These are phyloP conservation scores for Drosophila lini DNA, from an alignment of 1,140 invertebrate species.

Conservation along the genomic window DNA sequence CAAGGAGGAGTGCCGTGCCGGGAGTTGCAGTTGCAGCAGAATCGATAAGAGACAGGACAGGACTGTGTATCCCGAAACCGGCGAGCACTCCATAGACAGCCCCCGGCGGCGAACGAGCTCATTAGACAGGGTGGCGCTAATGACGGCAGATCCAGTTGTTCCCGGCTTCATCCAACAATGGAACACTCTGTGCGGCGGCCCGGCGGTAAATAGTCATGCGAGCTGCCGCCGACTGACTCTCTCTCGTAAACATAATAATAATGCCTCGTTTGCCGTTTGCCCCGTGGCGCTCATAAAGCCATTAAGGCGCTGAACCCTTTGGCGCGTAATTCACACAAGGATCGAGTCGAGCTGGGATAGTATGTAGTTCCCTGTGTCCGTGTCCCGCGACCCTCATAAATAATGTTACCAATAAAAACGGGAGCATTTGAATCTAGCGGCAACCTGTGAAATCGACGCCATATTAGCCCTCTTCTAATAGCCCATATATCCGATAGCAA, in stretches of 20 bases:
- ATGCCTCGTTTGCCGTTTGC: conserved; percentile 66
- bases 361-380: conserved; percentile 14
- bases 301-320: conserved; percentile 76
- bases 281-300: conserved; percentile 77
- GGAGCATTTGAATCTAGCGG: conserved; percentile 23
- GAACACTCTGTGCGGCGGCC: conserved; percentile 9
- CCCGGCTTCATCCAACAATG: conserved; percentile 53
- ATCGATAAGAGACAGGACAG: conserved; percentile 44
- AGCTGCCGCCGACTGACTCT: conserved; percentile 4
- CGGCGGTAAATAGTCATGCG: conserved; percentile 48
- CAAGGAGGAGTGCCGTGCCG: conserved; percentile 18
- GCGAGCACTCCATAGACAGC: conserved; percentile 9
- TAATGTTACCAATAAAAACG: conserved; percentile 52
- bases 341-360: conserved; percentile 24
- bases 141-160: conserved; percentile 52
- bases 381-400: conserved; percentile 65
- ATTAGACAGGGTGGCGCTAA: conserved; percentile 58
- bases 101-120: conserved; percentile 29
- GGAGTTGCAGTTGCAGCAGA: conserved; percentile 22
- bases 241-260: conserved; percentile 62
- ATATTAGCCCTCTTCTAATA: conserved; percentile 58
- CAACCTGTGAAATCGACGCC: conserved; percentile 48
- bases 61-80: not conserved
- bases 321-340: conserved; percentile 61
- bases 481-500: conserved; percentile 8